Evolutionary conservation across 2,888 invertebrate genomes (phyloP).

Genomic region (Sinelater perroti): DNA sequence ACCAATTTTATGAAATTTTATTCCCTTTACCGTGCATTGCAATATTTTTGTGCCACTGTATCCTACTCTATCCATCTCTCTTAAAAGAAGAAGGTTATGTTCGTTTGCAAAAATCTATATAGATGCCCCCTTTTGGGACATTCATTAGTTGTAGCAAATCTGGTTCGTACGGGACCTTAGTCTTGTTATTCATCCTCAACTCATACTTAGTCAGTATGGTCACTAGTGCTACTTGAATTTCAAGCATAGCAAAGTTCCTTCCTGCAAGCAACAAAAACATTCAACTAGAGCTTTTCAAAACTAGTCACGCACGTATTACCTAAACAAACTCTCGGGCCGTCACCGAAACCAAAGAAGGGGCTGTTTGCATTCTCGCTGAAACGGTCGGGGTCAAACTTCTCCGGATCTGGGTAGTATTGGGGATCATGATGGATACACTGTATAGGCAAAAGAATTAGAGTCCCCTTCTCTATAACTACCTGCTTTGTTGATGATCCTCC

Average conservation of each 20-base stretch:
- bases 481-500: conserved; percentile 34
- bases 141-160: conserved; percentile 1
- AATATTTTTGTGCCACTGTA: too few relatives aligned
- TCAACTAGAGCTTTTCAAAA: background rate
- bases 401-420: conserved; percentile 56
- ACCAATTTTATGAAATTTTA: too few relatives aligned
- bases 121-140: background rate
- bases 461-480: conserved; percentile 49
- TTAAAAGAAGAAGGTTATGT: too few relatives aligned
- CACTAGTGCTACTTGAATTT: conserved; percentile 43
- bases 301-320: conserved; percentile 39
- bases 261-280: conserved; percentile 35
- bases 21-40: too few relatives aligned
- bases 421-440: conserved; percentile 55
- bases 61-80: too few relatives aligned
- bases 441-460: conserved; percentile 51
- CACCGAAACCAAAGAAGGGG: conserved; percentile 49
- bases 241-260: conserved; percentile 44
- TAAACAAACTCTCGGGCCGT: conserved; percentile 50
- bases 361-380: conserved; percentile 52
- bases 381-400: conserved; percentile 58
- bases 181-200: conserved; percentile 40
- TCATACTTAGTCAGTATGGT: conserved; percentile 38
- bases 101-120: background rate
- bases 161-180: conserved; percentile 35